Evolutionary conservation across 2,797 vertebrate species (phyloP).

Genomic region (Hyperoplus immaculatus): DNA sequence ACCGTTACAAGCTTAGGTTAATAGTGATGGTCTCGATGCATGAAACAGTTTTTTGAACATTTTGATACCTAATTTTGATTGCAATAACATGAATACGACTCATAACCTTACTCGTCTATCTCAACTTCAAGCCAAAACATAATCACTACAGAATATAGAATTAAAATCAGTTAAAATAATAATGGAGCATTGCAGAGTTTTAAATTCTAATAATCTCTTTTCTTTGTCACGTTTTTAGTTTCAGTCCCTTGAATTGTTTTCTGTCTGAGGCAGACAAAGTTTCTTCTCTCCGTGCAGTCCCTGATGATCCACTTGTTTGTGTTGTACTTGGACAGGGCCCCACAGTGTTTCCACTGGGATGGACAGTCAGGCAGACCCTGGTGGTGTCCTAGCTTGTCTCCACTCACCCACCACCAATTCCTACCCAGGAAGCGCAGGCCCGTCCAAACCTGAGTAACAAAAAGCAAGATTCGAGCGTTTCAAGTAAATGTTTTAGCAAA

Average conservation of each 20-base stretch:
- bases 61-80: not conserved
- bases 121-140: not conserved
- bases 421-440: constrained; percentile 61
- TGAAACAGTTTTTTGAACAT: not conserved
- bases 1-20: not conserved
- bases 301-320: constrained; percentile 15
- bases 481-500: not conserved
- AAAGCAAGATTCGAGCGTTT: constrained; percentile 2
- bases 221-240: not conserved
- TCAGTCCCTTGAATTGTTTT: too few relatives aligned
- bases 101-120: not conserved
- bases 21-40: not conserved
- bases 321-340: constrained; percentile 34
- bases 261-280: constrained; percentile 50
- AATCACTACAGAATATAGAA: not conserved
- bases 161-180: not conserved
- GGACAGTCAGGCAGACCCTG: constrained; percentile 40
- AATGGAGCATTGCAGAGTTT: not conserved
- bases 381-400: not conserved
- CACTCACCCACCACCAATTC: constrained; percentile 56
- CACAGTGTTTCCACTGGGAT: constrained; percentile 39
- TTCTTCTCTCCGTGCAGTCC: constrained; percentile 63
- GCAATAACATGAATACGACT: not conserved
- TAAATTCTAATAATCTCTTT: too few relatives aligned
- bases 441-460: constrained; percentile 57